Evolutionary conservation across 2,113 vertebrate species (phyloP), one percentile per base, ranked within the genome.

Genomic region (Boulengeromyrus knoepffleri): DNA sequence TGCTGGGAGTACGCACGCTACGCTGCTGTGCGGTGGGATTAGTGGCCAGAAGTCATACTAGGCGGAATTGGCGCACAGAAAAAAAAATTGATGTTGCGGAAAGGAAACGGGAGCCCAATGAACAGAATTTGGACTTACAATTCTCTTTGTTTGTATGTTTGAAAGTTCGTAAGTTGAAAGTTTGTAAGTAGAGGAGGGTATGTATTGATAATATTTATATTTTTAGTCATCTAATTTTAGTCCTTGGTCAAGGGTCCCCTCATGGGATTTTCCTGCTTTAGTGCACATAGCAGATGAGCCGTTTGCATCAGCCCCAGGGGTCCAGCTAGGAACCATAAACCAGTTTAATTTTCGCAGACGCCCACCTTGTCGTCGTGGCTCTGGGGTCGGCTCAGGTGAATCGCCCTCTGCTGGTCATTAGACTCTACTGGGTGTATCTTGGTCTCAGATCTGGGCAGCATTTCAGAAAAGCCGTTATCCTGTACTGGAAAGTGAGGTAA

Each of bases 341-440:
- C n/a, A 80, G n/a, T 36, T 10, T 74, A 36, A 90, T 42, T 56
- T 39, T 46, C 27, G 24, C 7, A 21, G 10, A 86, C 88, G 91
- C 93, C 91, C 31, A 94, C 94, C 93, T 91, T 91, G 80, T 86
- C 74, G 5, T 80, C 74, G 24, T 9, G 0, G 87, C 56, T 24
- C 86, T 91, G 3, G 4, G 58, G 24, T 3, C 0, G 49, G 5
- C 24, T 88, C 2, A 91, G 0, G 46, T 10, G 46, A 1, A 53
- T 3, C 50, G 17, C 91, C 19, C 0, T 24, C 13, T 89, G 13
- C 27, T 90, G 66, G 13, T 92, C 10, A 3, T 53, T 62, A 5
- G 8, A 5, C 46, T 56, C 66, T 9, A 52, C 42, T 0, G 93
- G 94, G 21, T 91, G 88, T 89, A 95, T 42, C 91, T 91, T 93